These are phyloP conservation scores for Macroteleia sp. DNA, from an alignment of 2,888 invertebrate species.

Conservation along the genomic window DNA sequence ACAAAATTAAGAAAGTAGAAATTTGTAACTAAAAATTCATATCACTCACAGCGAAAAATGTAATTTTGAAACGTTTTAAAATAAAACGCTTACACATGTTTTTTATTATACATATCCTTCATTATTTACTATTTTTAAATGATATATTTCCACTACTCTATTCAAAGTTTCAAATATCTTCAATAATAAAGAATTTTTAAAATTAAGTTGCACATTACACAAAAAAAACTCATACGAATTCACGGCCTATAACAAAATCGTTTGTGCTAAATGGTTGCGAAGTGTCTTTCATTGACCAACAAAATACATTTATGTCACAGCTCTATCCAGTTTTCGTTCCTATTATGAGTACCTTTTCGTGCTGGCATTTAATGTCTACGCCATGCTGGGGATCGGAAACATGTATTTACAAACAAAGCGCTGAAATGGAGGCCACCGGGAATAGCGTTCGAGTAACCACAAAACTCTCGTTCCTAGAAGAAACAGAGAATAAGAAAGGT, in stretches of 20 bases:
- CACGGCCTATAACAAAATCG: slow-evolving; percentile 21
- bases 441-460: slow-evolving; percentile 41
- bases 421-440: slow-evolving; percentile 45
- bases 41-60: too few relatives aligned
- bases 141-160: too few relatives aligned
- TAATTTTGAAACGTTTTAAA: too few relatives aligned
- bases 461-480: slow-evolving; percentile 55
- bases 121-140: too few relatives aligned
- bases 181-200: too few relatives aligned
- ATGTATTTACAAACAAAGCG: slow-evolving; percentile 59
- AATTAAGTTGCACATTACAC: too few relatives aligned
- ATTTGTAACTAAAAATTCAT: too few relatives aligned
- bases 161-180: too few relatives aligned
- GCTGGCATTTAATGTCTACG: slow-evolving; percentile 53
- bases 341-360: slow-evolving; percentile 66
- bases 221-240: too few relatives aligned
- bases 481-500: slow-evolving; percentile 36
- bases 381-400: slow-evolving; percentile 38
- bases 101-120: too few relatives aligned
- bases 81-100: too few relatives aligned
- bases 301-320: slow-evolving; percentile 45
- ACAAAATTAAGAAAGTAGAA: too few relatives aligned
- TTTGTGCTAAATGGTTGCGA: slow-evolving; percentile 23
- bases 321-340: slow-evolving; percentile 67
- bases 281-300: slow-evolving; percentile 29